Evolutionary conservation across 2,888 invertebrate species (phyloP).

Genomic region (Exocentrus adspersus): DNA sequence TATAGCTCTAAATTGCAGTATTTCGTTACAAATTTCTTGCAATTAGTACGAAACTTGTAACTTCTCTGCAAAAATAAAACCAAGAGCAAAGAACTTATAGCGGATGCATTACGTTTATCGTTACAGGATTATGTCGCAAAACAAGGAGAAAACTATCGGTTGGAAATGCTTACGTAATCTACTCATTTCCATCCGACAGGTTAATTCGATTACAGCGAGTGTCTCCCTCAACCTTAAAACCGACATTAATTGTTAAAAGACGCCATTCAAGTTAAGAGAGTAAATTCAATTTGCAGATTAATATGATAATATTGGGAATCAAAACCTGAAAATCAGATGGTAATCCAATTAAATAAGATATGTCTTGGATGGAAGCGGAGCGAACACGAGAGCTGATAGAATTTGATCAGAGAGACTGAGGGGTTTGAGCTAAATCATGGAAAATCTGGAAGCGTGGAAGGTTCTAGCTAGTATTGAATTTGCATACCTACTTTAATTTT

Average conservation of each 20-base stretch:
- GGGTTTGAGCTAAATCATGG: neutral
- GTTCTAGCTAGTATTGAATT: too few relatives aligned
- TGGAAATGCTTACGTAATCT: neutral
- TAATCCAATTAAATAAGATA: slow-evolving; percentile 18
- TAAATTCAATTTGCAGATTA: slow-evolving; percentile 15
- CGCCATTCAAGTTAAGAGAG: slow-evolving; percentile 8
- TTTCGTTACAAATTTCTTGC: too few relatives aligned
- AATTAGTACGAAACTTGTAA: too few relatives aligned
- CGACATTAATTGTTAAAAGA: slow-evolving; percentile 12
- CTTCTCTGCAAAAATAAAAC: too few relatives aligned
- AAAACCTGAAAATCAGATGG: slow-evolving; percentile 13
- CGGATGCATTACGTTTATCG: neutral
- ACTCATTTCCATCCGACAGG: neutral
- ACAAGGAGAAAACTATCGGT: neutral
- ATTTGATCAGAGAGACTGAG: slow-evolving; percentile 1
- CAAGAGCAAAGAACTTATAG: neutral
- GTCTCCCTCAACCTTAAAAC: slow-evolving; percentile 8
- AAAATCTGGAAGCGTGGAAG: neutral
- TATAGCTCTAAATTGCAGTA: too few relatives aligned
- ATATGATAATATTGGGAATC: slow-evolving; percentile 16
- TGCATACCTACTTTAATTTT: too few relatives aligned
- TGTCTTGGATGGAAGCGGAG: neutral
- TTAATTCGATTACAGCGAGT: neutral
- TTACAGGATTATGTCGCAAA: neutral
- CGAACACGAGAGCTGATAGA: neutral